Base-by-base conservation (phyloP, 64 coral and sea anemone genomes). In the Dendronephthya gigantea region DNA sequence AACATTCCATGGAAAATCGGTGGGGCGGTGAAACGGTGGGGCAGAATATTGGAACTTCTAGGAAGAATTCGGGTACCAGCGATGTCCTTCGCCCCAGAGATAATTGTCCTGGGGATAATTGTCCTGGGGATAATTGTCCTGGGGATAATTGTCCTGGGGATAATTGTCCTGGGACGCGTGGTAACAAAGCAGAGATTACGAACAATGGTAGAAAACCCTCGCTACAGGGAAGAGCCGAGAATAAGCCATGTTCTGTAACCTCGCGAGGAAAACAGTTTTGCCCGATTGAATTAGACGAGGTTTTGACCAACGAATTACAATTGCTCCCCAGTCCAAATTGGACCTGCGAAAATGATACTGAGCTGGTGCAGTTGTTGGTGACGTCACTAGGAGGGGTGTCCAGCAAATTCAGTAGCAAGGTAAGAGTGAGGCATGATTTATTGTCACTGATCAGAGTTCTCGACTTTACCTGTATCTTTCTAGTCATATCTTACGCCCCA, bases 351-450 rank as follows among this genome's bases (percentile, higher is more conserved):
- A 33, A 79, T 14, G 72, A 79, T 19, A 79, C 30, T 17, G 19
- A 79, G 22, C 72, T 79, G 15, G 72, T 79, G 10, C 72, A 79
- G 72, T 79, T 79, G 28, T 79, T 79, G 32, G 36, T 79, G 29
- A 79, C 34, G 32, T 79, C 72, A 15, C 17, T 79, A 12, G 72
- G 72, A 0, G 30, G 72, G 16, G 36, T 12, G 15, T 36, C 72
- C 2, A 36, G 32, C 15, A 79, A 79, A 39, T 14, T 39, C 15
- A 79, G 37, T 36, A 79, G 72, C 9, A 79, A 79, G 22, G 55
- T 62, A 62, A 62, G 55, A 6, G 10, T n/a, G 1, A n/a, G n/a
- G n/a, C n/a, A n/a, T n/a, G n/a, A n/a, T n/a, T n/a, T n/a, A n/a
- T n/a, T n/a, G n/a, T n/a, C n/a, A n/a, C n/a, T n/a, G n/a, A n/a